Evolutionary conservation across 2,113 vertebrate species (phyloP).

Genomic region (Hiodon tergisus): DNA sequence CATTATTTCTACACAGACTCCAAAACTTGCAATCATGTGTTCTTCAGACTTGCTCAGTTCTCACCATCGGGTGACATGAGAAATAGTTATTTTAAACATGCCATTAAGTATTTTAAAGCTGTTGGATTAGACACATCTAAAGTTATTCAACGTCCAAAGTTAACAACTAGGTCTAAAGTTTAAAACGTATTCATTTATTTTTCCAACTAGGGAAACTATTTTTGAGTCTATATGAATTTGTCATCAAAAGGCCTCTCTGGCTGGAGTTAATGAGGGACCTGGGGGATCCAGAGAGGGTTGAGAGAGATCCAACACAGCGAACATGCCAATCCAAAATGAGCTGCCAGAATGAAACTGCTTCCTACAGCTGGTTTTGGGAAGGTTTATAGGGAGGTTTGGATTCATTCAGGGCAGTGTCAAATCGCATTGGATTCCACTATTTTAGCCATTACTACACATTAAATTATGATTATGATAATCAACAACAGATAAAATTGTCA

Average conservation of each 20-base stretch:
- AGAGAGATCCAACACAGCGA: not conserved
- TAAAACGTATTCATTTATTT: constrained; percentile 23
- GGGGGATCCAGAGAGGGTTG: constrained; percentile 15
- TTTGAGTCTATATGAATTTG: constrained; percentile 24
- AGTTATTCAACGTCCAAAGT: not conserved
- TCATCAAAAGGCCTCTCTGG: constrained; percentile 26
- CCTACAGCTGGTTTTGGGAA: not conserved
- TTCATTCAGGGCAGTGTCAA: not conserved
- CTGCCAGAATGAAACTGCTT: not conserved
- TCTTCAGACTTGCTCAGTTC: not conserved
- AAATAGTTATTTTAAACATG: not conserved
- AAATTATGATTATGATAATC: too few species aligned
- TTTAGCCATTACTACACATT: too few species aligned
- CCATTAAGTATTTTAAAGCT: not conserved
- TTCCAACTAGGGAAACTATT: constrained; percentile 36
- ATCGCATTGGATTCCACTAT: not conserved
- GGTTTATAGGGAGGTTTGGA: not conserved
- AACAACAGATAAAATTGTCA: too few species aligned
- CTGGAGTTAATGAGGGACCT: constrained; percentile 43
- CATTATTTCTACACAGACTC: too few species aligned
- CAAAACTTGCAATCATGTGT: too few species aligned
- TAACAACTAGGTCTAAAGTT: not conserved
- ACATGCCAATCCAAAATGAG: not conserved
- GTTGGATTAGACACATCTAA: not conserved
- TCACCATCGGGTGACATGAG: not conserved